Conservation (phyloP, 1,140 invertebrate species). For the Aphis craccivora region DNA sequence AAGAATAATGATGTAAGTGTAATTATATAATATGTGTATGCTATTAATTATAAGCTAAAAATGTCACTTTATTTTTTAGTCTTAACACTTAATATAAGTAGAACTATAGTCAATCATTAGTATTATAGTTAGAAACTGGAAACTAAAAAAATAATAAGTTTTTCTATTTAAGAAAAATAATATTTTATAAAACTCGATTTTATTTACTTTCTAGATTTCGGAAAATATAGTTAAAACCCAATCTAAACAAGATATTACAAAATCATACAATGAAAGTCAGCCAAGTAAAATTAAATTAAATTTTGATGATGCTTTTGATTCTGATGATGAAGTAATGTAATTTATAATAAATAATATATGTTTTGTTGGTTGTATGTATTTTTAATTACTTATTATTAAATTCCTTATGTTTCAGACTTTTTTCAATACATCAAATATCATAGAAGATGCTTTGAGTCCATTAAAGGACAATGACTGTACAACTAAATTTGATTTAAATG, state of each 20-base stretch:
- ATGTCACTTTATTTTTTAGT: not conserved
- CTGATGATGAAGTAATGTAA: conserved; percentile 44
- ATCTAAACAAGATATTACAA: not conserved
- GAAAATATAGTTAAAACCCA: not conserved
- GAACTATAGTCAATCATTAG: too few species aligned
- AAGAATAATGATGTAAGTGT: conserved; percentile 29
- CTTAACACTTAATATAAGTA: not conserved
- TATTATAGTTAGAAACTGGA: not conserved
- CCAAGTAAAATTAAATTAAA: not conserved
- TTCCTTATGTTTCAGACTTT: conserved; percentile 27
- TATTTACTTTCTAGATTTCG: not conserved
- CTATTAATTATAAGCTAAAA: not conserved
- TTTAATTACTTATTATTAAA: conserved; percentile 5
- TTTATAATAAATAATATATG: not conserved
- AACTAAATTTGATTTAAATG: too few species aligned
- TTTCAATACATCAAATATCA: not conserved
- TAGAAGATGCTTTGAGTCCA: not conserved
- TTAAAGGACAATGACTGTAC: not conserved
- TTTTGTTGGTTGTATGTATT: not conserved
- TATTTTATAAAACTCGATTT: not conserved
- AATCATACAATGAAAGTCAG: not conserved
- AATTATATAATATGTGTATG: not conserved
- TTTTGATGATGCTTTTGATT: conserved; percentile 44
- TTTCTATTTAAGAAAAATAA: not conserved
- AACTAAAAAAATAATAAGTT: not conserved